Evolutionary conservation across 2,797 vertebrate species (phyloP).

Genomic region (Lagocephalus sceleratus): DNA sequence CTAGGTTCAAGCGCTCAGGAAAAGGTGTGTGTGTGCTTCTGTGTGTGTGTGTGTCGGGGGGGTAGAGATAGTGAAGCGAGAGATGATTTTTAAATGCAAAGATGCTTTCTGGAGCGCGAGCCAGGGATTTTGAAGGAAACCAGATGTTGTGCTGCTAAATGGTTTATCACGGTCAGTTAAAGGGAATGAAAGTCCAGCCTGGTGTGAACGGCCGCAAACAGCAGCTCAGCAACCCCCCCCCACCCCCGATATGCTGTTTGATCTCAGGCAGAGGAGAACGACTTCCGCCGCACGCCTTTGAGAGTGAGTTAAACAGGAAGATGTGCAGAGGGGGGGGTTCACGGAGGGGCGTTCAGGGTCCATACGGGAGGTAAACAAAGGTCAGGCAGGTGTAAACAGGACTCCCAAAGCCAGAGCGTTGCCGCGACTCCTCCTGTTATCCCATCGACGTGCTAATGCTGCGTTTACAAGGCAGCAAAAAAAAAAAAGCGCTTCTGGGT

Average conservation of each 20-base stretch:
- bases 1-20: conserved; percentile 4
- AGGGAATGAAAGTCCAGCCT: conserved; percentile 46
- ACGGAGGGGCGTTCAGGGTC: conserved; percentile 34
- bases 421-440: conserved; percentile 9
- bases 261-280: conserved; percentile 27
- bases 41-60: not conserved
- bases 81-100: conserved; percentile 37
- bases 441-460: conserved; percentile 37
- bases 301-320: conserved; percentile 25
- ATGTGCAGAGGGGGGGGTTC: conserved; percentile 18
- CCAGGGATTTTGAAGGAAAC: conserved; percentile 28
- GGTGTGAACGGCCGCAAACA: conserved; percentile 35
- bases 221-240: conserved; percentile 21
- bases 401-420: not conserved
- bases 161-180: conserved; percentile 41
- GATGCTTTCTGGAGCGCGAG: conserved; percentile 40
- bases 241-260: conserved; percentile 25
- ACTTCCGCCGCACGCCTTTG: conserved; percentile 13
- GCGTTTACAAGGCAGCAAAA: conserved; percentile 52
- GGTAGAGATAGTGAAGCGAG: conserved; percentile 7
- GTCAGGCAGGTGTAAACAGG: conserved; percentile 15
- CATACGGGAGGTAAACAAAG: conserved; percentile 21
- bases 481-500: conserved; percentile 45
- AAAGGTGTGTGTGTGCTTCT: not conserved
- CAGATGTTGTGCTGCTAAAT: conserved; percentile 41